phyloP scores from a whole-genome alignment of 2,888 invertebrate genomes.

The Cephus pygmeus region DNA sequence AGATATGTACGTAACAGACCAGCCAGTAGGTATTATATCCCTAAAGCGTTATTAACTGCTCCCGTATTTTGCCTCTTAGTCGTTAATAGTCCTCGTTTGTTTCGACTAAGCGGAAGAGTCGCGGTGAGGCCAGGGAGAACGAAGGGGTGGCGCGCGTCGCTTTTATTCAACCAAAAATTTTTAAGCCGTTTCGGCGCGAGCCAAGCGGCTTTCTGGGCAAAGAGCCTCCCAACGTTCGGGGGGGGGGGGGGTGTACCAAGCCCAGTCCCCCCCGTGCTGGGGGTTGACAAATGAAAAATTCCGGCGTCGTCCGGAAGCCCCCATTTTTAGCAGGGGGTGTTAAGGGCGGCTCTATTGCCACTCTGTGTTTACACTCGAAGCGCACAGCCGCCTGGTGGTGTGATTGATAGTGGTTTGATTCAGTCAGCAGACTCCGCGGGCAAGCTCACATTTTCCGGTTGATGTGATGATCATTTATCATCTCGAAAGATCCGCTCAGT shows the following conservation, averaged over 20 bases:
- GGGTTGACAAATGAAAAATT: constrained; percentile 30
- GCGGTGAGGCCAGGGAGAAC: too few species aligned
- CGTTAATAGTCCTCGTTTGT: constrained; percentile 65
- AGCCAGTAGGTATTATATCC: constrained; percentile 58
- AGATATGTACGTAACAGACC: too few species aligned
- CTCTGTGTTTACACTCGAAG: constrained; percentile 35
- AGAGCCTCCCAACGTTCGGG: too few species aligned
- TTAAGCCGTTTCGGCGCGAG: too few species aligned
- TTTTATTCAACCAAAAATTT: too few species aligned
- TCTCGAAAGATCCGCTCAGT: constrained; percentile 20
- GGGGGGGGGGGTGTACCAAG: too few species aligned
- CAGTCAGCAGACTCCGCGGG: constrained; percentile 46
- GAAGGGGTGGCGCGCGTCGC: too few species aligned
- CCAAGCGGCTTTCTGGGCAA: neutral
- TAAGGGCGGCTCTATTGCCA: constrained; percentile 11
- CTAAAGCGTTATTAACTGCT: constrained; percentile 66
- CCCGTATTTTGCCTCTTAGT: constrained; percentile 64
- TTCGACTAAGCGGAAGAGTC: constrained; percentile 51
- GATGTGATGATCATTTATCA: constrained; percentile 58
- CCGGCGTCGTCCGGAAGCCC: constrained; percentile 22
- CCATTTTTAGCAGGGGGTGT: constrained; percentile 26
- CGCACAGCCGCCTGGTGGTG: constrained; percentile 26
- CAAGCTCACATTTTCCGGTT: constrained; percentile 55
- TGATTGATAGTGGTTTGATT: constrained; percentile 62
- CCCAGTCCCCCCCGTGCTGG: too few species aligned